Evolutionary conservation across 2,113 vertebrate species (phyloP), one percentile per base, ranked within the genome.

Genomic region (Mastomys natalensis): DNA sequence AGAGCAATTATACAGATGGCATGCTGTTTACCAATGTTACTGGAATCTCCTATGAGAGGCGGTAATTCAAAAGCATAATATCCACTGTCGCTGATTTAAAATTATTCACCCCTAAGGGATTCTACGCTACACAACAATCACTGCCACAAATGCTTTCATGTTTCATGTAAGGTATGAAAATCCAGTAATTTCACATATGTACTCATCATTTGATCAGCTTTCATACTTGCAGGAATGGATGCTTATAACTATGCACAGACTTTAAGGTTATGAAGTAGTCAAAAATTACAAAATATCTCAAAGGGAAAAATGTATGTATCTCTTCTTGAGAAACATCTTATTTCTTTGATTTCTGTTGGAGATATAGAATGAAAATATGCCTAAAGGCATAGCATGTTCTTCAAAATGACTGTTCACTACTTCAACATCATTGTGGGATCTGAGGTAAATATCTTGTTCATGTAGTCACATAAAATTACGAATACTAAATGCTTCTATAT

Each of bases 31-130:
- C 45, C 21, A 45, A 8, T 89, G 26, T 96, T 97, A 80, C 26
- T 4, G 5, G 74, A 97, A 97, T 97, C 31, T 94, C 55, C 70
- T 97, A 22, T 87, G 85, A 87, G 76, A 97, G 72, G 10, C 12
- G 91, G 2, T 86, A 81, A 97, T 97, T 98, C 96, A 96, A 74
- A 97, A 94, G 40, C 31, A 64, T 19, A 86, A 7, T 94, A 9
- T 96, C n/a, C 95, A n/a, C 87, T 97, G 37, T 84, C 78, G 92
- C 90, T 97, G 55, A 90, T 96, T 98, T 95, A 93, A 90, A 97
- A 72, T 48, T 66, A 94, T 45, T 92, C 51, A 90, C 7, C 87
- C 21, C 34, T 72, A 2, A 93, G 37, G 37, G 45, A 60, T 66
- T 82, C 87, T 92, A 97, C 98, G 97, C 37, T 45, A 93, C 12